phyloP scores from a whole-genome alignment of 2,113 vertebrate genomes.

The Apaloderma vittatum region DNA sequence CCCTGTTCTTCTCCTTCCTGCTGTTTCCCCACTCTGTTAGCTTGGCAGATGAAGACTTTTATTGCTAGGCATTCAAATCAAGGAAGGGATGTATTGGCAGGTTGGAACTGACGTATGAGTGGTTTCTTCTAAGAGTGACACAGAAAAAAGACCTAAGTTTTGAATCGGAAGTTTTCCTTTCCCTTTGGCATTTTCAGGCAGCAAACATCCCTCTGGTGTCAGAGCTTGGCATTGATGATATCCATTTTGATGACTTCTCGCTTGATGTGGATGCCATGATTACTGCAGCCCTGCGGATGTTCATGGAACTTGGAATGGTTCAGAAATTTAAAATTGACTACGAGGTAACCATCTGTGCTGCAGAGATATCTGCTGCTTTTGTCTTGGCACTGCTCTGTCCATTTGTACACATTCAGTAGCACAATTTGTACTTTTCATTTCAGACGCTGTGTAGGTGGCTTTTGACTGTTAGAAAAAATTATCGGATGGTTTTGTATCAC shows the following conservation, averaged over 20 bases:
- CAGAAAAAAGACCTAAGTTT: background rate
- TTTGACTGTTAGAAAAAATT: conserved; percentile 98
- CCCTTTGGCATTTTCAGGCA: conserved; percentile 84
- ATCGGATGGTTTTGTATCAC: conserved; percentile 97
- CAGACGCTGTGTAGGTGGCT: conserved; percentile 98
- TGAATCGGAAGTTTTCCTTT: conserved; percentile 63
- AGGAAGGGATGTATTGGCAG: conserved; percentile 32
- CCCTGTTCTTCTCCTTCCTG: background rate
- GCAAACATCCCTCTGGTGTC: conserved; percentile 95
- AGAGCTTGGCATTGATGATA: conserved; percentile 93
- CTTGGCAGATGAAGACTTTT: conserved; percentile 52
- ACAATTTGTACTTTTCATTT: conserved; percentile 57
- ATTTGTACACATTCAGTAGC: background rate
- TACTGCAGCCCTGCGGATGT: conserved; percentile 96
- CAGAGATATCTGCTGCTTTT: conserved; percentile 18
- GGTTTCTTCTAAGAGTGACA: conserved; percentile 33
- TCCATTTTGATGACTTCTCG: conserved; percentile 99
- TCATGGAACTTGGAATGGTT: conserved; percentile 98
- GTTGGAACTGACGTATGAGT: conserved; percentile 51
- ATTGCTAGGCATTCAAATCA: conserved; percentile 49
- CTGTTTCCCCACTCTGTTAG: background rate
- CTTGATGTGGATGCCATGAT: conserved; percentile 97
- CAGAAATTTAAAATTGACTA: conserved; percentile 99
- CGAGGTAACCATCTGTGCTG: conserved; percentile 85
- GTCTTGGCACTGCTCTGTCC: conserved; percentile 17